phyloP scores from a whole-genome alignment of 2,888 invertebrate species.

The Rhingia campestris region DNA sequence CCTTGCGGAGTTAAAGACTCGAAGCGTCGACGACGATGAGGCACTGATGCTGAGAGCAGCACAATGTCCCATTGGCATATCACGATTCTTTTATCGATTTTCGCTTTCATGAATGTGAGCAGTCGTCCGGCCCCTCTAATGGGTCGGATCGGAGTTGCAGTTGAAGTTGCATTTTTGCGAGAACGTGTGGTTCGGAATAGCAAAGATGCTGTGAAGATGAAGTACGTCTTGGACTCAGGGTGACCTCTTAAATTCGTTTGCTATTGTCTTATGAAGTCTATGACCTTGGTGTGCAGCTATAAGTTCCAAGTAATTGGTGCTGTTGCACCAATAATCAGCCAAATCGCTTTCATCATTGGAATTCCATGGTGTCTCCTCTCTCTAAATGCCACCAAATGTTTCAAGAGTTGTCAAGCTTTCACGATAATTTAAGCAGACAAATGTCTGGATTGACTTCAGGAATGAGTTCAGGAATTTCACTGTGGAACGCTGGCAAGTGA shows the following conservation, averaged over 20 bases:
- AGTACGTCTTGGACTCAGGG: background rate
- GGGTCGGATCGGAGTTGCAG: constrained; percentile 4
- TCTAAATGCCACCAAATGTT: no score
- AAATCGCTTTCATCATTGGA: constrained; percentile 29
- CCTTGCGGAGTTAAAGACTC: constrained; percentile 20
- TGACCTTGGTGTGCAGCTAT: constrained; percentile 23
- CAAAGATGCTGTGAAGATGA: constrained; percentile 26
- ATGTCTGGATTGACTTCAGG: no score
- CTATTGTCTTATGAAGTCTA: constrained; percentile 22
- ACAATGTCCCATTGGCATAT: constrained; percentile 69
- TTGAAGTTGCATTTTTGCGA: constrained; percentile 33
- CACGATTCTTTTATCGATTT: constrained; percentile 73
- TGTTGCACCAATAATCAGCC: background rate
- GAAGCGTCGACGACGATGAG: background rate
- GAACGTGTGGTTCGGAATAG: constrained; percentile 16
- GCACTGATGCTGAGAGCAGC: background rate
- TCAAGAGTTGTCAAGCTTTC: no score
- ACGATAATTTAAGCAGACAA: no score
- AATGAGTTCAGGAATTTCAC: no score
- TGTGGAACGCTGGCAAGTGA: no score
- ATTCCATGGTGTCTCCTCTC: background rate
- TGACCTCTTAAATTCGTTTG: constrained; percentile 18
- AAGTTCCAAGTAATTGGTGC: constrained; percentile 10
- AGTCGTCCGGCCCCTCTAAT: constrained; percentile 3
- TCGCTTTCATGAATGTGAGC: constrained; percentile 56